Base-by-base conservation (phyloP, 2,113 vertebrate species). In the Corythornis vintsioides region DNA sequence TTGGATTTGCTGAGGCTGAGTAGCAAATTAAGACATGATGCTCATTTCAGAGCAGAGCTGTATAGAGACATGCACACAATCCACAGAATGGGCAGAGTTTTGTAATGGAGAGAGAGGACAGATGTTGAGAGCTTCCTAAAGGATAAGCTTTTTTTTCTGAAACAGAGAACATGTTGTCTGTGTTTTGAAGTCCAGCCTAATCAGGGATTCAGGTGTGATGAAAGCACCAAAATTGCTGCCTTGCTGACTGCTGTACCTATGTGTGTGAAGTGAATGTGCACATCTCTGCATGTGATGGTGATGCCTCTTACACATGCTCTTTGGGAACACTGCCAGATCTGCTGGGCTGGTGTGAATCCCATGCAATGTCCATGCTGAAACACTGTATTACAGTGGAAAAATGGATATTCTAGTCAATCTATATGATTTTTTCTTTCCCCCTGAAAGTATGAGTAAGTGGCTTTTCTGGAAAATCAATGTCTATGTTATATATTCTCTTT, bases 211-310 rank as follows among this genome's bases (percentile, higher is more conserved):
- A 63, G 25, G 12, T 15, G 31, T 15, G 14, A 3, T 15, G 50
- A 75, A 59, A 5, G 20, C 1, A 10, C 28, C 17, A 20, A 29
- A 81, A 70, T 7, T 38, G 16, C 10, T 60, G 24, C 28, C 18
- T 79, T 64, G 35, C 12, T 43, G 25, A 48, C 20, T 8, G 4
- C 16, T 61, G 7, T 45, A 24, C 10, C 7, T 66, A 6, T 7
- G 9, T 11, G 4, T 2, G 5, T 12, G 24, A 63, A 63, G 4
- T 29, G 52, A 89, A 71, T 0, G 0, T 45, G 22, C 15, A 25
- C 55, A 31, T 24, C 33, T 10, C 38, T 8, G 13, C 4, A 28
- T 0, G 1, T 0, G 2, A 22, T 12, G 4, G 29, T 59, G 24
- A 13, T 74, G 71, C 71, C 29, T 86, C 42, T 67, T 72, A 31